phyloP scores from a whole-genome alignment of 1,140 invertebrate genomes.

The Drosophila santomea region DNA sequence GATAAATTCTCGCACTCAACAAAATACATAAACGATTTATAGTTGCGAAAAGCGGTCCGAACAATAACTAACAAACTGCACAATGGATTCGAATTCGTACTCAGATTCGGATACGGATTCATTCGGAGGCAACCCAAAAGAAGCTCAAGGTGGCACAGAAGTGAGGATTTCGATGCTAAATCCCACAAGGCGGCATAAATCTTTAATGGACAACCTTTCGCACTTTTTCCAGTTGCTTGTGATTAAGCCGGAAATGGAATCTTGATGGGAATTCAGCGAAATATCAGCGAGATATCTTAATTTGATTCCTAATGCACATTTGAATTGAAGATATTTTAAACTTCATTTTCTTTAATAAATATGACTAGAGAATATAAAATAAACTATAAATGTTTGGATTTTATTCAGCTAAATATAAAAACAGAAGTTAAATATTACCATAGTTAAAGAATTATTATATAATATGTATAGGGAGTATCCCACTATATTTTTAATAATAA shows the following conservation, averaged over 20 bases:
- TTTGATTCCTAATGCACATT: too few species aligned
- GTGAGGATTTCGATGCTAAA: conserved; percentile 53
- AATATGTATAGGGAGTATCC: too few species aligned
- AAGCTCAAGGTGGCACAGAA: conserved; percentile 4
- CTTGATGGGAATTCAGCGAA: background rate
- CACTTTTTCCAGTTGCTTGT: conserved; percentile 4
- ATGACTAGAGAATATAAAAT: too few species aligned
- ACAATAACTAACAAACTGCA: conserved; percentile 50
- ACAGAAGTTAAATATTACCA: too few species aligned
- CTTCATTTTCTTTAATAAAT: too few species aligned
- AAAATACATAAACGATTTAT: conserved; percentile 82
- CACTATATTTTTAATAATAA: too few species aligned
- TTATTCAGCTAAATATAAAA: too few species aligned
- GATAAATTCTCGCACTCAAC: conserved; percentile 79
- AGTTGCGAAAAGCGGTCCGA: conserved; percentile 66
- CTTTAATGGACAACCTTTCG: conserved; percentile 51
- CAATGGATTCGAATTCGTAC: background rate
- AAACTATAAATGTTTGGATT: too few species aligned
- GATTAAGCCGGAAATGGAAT: conserved; percentile 1
- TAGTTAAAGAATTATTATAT: too few species aligned
- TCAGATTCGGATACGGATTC: background rate
- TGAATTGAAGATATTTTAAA: too few species aligned
- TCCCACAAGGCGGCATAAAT: conserved; percentile 63
- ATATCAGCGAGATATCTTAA: background rate
- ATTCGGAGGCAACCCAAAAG: conserved; percentile 6